Base-by-base conservation (phyloP, 1,140 invertebrate species). In the Hyles vespertilio region DNA sequence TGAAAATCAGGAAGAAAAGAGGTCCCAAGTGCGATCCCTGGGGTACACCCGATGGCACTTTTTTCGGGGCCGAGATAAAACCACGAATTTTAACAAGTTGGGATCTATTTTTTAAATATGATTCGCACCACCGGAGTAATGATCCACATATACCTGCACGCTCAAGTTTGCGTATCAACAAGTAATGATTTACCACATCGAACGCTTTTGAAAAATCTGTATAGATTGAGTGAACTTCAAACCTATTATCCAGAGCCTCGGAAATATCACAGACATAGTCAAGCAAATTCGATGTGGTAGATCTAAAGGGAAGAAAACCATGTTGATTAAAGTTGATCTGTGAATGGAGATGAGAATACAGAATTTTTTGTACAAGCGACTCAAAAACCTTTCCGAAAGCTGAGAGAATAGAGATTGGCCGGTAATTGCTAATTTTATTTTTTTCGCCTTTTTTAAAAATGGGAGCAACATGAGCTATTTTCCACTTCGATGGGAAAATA, bases 391-490 rank as follows among this genome's bases (percentile, higher is more conserved):
- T 55, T 10, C 33, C n/a, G 8, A 55, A 55, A 3, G 43, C 32
- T 5, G 43, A 46, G 3, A 55, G 32, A n/a, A 55, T 55, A 32
- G 52, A 55, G 3, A 46, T 45, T 7, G 52, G 52, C 9, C 50
- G 50, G 33, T 51, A 51, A n/a, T 51, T 51, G 5, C 5, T 51
- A 33, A 33, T 34, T 3, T 51, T 36, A 2, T 6, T 4, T 10
- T 51, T 1, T 33, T 32, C 32, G n/a, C 52, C 52, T 44, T 43
- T 11, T 54, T 54, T 54, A 10, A 54, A 44, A 12, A 54, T 36
- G 5, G 52, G 52, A 36, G 40, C 40, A 12, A 54, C 12, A 54
- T 43, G 40, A 22, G 52, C 34, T 11, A 36, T 32, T 22, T 54
- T 54, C 52, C 52, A 54, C 8, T 36, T 54, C 3, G 46, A 47